Base-by-base conservation (phyloP, 2,888 invertebrate genomes). In the Cerastoderma edule region DNA sequence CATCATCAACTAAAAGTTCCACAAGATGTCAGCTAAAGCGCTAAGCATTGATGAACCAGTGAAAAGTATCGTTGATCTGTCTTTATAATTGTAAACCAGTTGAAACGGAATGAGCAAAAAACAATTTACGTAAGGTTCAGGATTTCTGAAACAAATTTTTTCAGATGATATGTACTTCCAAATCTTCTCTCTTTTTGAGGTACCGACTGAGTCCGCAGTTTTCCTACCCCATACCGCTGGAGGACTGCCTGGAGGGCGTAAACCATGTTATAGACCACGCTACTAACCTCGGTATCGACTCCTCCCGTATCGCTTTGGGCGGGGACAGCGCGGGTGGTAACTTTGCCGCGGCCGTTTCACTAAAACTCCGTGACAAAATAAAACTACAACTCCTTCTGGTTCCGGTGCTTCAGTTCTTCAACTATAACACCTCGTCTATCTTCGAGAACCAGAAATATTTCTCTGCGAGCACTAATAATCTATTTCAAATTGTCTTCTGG, bases 191-290 rank as follows among this genome's bases (percentile, higher is more conserved):
- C 22, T 53, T 13, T 76, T 74, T 28, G 69, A 86, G 86, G 46
- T 85, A 86, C 74, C 75, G 83, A 56, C 68, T 78, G 2, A 83
- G 83, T 66, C 84, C 86, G 54, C 78, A 85, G 48, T 50, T 77
- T 57, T 80, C 83, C 0, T 83, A 81, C 44, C 86, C 86, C 2
- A 71, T 71, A 28, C 83, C 84, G 1, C 24, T 81, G 2, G 73
- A 84, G 16, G 84, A 86, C 46, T 83, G 86, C 33, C 32, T 80
- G 1, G 82, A 84, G 46, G 83, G 81, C 10, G 77, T 85, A 2
- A 75, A 88, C 32, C 78, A 89, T 70, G 85, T 92, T 33, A 80
- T 91, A 27, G 71, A 83, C 60, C 83, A 85, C 44, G 64, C 83
- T 54, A 50, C 71, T 5, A 66, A 73, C 1, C 72, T 84, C 33